Conservation (phyloP, 2,113 vertebrate genomes). For the Hemicordylus capensis region DNA sequence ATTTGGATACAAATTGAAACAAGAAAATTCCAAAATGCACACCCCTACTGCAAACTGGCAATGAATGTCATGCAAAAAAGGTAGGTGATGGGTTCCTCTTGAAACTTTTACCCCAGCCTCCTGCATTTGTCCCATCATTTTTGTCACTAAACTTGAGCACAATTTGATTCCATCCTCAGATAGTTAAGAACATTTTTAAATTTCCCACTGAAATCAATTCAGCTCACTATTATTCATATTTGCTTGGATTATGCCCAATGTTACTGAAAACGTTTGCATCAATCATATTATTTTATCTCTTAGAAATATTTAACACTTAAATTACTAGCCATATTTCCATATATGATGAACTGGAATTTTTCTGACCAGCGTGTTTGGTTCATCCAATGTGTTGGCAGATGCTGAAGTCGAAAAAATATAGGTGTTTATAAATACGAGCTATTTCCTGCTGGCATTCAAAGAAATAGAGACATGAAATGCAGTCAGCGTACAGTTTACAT, state of each 20-base stretch:
- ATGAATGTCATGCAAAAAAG: too few relatives aligned
- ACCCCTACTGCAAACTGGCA: too few relatives aligned
- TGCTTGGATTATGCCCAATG: not conserved
- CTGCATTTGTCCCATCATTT: too few relatives aligned
- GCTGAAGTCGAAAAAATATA: conserved; percentile 11
- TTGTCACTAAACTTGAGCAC: too few relatives aligned
- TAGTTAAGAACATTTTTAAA: not conserved
- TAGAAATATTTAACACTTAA: not conserved
- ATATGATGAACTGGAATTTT: not conserved
- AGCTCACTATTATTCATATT: not conserved
- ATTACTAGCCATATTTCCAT: not conserved
- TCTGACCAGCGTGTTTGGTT: not conserved
- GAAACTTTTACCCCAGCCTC: too few relatives aligned
- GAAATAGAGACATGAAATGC: not conserved
- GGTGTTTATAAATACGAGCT: not conserved
- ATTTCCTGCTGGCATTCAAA: not conserved
- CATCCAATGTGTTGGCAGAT: not conserved
- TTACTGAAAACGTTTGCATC: not conserved
- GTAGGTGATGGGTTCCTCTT: too few relatives aligned
- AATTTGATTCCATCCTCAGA: not conserved
- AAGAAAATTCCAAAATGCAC: too few relatives aligned
- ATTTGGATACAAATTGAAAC: too few relatives aligned
- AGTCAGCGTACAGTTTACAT: not conserved
- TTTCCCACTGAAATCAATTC: not conserved
- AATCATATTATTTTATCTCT: not conserved